Evolutionary conservation across 2,113 vertebrate genomes (phyloP), one percentile per base, ranked within the genome.

Genomic region (Pica pica): DNA sequence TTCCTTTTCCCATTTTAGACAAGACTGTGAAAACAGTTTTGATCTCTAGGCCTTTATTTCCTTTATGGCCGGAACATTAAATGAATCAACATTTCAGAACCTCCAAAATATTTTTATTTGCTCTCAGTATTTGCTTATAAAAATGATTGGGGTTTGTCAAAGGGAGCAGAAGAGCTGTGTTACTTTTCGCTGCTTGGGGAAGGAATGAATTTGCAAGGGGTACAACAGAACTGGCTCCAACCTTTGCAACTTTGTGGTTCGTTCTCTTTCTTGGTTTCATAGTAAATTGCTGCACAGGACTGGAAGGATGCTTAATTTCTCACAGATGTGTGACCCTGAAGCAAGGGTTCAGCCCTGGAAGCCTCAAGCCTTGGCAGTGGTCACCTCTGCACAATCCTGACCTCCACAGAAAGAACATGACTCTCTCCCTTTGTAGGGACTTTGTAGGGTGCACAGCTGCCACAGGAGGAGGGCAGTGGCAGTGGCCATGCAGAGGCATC

Each of bases 51-150:
- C 80, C 56, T 94, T 89, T 90, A 52, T 89, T 96, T 95, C 88
- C 79, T 92, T 91, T 88, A 76, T 14, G 50, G 53, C 77, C 35
- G 47, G 83, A 95, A 93, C 67, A 88, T 9, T 42, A 94, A 91
- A 26, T 73, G 47, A 91, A 95, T 83, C 87, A 92, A 81, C 93
- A 88, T 90, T 87, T 92, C 19, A 9, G 47, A 73, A 81, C 42
- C 68, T 87, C 47, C 75, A 94, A 93, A 97, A 90, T 90, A 95
- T 91, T 96, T 94, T 91, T 13, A 90, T 96, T 95, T 91, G 74
- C 53, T 71, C 93, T 92, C 73, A 52, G 37, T 87, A 61, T 94
- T 93, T 93, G 71, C 88, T 95, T 90, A 73, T 94, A 90, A 88
- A 96, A 94, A 80, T 76, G 26, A 69, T 28, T 65, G 41, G 70